Evolutionary conservation across 1,140 invertebrate species (phyloP).

Genomic region (Hermatobates lingyangjiaoensis): DNA sequence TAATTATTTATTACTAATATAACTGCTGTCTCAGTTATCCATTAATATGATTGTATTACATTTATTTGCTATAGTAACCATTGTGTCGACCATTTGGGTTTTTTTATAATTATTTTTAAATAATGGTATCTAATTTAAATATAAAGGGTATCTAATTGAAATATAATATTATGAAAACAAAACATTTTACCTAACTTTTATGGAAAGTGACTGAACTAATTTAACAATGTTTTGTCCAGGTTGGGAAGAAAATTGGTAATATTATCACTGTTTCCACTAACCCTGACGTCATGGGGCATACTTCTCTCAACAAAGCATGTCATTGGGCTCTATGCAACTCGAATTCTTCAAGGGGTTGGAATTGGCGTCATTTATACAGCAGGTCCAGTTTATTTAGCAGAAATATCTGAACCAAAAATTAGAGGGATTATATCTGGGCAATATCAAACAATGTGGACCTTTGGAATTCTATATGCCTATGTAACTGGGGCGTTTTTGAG

Average conservation of each 20-base stretch:
- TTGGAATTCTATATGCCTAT: slow-evolving; percentile 64
- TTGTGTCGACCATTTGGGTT: too few species aligned
- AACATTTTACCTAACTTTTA: too few species aligned
- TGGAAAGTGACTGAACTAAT: too few species aligned
- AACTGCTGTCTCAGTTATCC: too few species aligned
- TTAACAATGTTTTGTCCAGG: slow-evolving; percentile 9
- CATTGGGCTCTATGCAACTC: slow-evolving; percentile 30
- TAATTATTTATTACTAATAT: too few species aligned
- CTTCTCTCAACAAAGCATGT: slow-evolving; percentile 25
- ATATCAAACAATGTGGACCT: slow-evolving; percentile 53
- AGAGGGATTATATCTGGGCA: slow-evolving; percentile 38
- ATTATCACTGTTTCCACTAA: slow-evolving; percentile 51
- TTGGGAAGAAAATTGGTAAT: slow-evolving; percentile 24
- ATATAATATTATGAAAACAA: too few species aligned
- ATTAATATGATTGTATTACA: too few species aligned
- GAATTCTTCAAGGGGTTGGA: slow-evolving; percentile 34
- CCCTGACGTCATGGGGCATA: slow-evolving; percentile 46
- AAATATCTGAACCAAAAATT: slow-evolving; percentile 34
- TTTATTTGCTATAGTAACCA: too few species aligned
- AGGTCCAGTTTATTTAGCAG: slow-evolving; percentile 67
- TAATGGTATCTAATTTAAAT: too few species aligned
- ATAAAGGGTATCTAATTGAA: too few species aligned
- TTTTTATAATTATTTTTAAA: too few species aligned
- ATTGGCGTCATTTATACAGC: slow-evolving; percentile 55
- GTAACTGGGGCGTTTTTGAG: slow-evolving; percentile 47